Conservation (phyloP, 64 coral and sea anemone species). For the Platygyra sinensis region DNA sequence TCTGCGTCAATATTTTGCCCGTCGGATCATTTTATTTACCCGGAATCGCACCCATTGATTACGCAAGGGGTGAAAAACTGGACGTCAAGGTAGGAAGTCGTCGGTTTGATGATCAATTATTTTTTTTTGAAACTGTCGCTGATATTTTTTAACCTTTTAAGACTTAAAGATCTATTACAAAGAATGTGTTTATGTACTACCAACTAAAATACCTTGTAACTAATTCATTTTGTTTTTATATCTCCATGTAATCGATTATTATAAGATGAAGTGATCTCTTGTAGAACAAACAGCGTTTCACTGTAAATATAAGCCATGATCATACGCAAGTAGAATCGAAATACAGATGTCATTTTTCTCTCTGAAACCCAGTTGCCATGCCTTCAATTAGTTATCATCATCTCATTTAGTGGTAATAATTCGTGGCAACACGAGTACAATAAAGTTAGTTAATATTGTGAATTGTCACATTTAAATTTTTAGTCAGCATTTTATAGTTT, state of each 20-base stretch:
- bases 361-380: not conserved
- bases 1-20: slow-evolving; percentile 22
- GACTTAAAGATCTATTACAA: not conserved
- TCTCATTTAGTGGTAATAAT: too few species aligned
- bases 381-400: not conserved
- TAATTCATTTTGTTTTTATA: too few species aligned
- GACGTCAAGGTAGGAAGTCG: slow-evolving; percentile 83
- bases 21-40: slow-evolving; percentile 83
- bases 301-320: not conserved
- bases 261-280: too few species aligned
- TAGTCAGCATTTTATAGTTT: too few species aligned
- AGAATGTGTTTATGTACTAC: too few species aligned
- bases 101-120: not conserved
- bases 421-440: too few species aligned
- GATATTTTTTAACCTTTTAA: not conserved
- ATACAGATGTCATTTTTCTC: not conserved
- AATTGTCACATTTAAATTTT: too few species aligned
- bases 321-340: not conserved
- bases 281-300: too few species aligned
- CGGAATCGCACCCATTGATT: slow-evolving; percentile 96
- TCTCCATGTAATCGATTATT: too few species aligned
- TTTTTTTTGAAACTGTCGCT: not conserved
- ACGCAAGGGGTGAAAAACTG: slow-evolving; percentile 60
- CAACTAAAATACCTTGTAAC: too few species aligned
- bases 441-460: too few species aligned